phyloP scores from a whole-genome alignment of 2,888 invertebrate genomes.

The Xiphydria camelus region DNA sequence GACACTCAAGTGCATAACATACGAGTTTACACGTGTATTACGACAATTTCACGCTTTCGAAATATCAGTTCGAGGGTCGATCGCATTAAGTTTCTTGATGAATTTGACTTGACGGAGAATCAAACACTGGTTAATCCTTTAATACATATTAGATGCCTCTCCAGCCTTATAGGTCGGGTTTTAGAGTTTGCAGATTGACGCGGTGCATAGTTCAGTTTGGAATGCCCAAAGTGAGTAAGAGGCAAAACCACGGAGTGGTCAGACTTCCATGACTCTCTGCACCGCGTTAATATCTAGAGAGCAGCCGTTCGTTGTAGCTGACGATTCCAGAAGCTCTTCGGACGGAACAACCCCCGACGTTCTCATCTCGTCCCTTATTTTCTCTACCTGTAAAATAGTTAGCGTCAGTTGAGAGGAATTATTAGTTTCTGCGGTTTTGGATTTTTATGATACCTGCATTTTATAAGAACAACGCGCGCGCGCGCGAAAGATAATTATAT shows the following conservation, averaged over 20 bases:
- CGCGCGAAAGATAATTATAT: constrained; percentile 3
- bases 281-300: constrained; percentile 58
- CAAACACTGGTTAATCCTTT: no score
- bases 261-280: constrained; percentile 47
- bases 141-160: no score
- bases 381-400: constrained; percentile 55
- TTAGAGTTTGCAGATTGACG: no score
- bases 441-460: no score
- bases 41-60: background rate
- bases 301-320: constrained; percentile 65
- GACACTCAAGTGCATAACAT: background rate
- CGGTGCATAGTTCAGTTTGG: no score
- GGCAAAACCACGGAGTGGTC: no score
- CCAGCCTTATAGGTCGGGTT: no score
- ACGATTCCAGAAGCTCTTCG: constrained; percentile 65
- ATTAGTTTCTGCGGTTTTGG: no score
- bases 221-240: no score
- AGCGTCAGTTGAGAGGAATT: constrained; percentile 37
- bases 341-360: constrained; percentile 65
- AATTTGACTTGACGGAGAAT: background rate
- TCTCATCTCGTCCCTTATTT: constrained; percentile 67
- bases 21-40: background rate
- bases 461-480: no score
- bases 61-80: background rate
- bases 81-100: no score